Evolutionary conservation across 1,140 invertebrate species (phyloP).

Genomic region (Planococcus citri): DNA sequence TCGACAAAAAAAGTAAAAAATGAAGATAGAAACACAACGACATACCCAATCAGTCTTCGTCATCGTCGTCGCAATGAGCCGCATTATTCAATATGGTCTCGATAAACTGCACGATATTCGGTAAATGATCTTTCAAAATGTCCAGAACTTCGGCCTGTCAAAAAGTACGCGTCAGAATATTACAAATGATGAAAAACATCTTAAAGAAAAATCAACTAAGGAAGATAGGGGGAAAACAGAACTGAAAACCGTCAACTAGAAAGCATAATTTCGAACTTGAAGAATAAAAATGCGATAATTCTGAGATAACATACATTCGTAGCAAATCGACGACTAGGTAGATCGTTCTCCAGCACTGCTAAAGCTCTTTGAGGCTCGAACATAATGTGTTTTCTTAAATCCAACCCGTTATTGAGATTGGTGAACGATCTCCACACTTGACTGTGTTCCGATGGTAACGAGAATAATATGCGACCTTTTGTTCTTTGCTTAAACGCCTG

Average conservation of each 20-base stretch:
- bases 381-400: not conserved
- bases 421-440: not conserved
- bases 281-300: too few relatives aligned
- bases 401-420: not conserved
- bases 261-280: too few relatives aligned
- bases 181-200: too few relatives aligned
- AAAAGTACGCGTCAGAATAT: too few relatives aligned
- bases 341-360: not conserved
- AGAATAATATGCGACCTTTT: not conserved
- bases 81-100: not conserved
- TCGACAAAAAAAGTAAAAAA: too few relatives aligned
- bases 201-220: too few relatives aligned
- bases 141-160: not conserved
- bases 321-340: not conserved
- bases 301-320: not conserved
- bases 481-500: not conserved
- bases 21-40: too few relatives aligned
- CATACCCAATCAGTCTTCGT: too few relatives aligned
- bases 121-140: not conserved
- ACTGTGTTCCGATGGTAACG: not conserved
- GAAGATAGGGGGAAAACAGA: too few relatives aligned
- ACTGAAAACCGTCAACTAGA: too few relatives aligned
- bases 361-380: not conserved
- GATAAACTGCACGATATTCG: not conserved
- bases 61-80: too few relatives aligned